Base-by-base conservation (phyloP, 2,888 invertebrate species). In the Troides aeacus region DNA sequence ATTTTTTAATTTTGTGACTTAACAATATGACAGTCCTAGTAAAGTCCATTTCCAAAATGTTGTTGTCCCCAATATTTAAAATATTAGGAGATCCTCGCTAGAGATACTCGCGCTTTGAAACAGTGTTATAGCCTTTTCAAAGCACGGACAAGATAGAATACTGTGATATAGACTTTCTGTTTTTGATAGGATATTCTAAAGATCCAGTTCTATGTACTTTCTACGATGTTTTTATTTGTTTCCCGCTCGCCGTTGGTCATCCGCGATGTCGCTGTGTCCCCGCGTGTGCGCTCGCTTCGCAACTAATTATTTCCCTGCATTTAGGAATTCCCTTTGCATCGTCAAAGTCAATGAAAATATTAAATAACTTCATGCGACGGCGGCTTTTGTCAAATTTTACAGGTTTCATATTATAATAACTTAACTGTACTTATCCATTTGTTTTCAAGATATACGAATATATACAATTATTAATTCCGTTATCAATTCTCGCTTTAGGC, bases 241-340 rank as follows among this genome's bases (percentile, higher is more conserved):
- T 50, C 1, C 50, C 7, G 5, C 10, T 57, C 2, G 21, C 39
- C 15, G 69, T 0, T 65, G 24, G 17, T 50, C 59, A 39, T 68
- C 71, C 24, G 2, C 24, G 5, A 12, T 0, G 56, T 2, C 73
- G 15, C 73, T 85, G 67, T 80, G 78, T 80, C 74, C 77, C 50
- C 46, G 50, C 58, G 74, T 73, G 77, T 79, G 78, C 78, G 81
- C 80, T 75, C 77, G 81, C 78, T 81, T 86, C 83, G 76, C 77
- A 84, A 85, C 90, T 89, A 90, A 91, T 91, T 91, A 91, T 90
- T 90, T 86, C 82, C 80, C 83, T 84, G 86, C 86, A 85, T 87
- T 90, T 86, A 88, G 84, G 81, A 84, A 89, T 90, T 91, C 90
- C 81, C 85, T 90, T 88, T 92, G 86, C 83, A 75, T 71, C 80